Evolutionary conservation across 2,888 invertebrate species (phyloP).

Genomic region (Rugalucina vietnamica): DNA sequence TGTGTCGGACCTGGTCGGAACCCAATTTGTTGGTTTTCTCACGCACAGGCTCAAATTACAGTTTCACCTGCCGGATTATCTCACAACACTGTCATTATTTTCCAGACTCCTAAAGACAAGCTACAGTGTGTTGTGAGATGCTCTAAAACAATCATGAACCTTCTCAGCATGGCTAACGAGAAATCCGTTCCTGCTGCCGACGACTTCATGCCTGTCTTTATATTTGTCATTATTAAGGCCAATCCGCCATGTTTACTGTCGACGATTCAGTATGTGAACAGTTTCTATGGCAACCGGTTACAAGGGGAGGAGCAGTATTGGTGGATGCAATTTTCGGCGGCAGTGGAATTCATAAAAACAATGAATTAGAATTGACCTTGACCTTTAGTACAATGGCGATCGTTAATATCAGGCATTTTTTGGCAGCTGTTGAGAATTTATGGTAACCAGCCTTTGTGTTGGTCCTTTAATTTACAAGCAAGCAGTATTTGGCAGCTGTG

Average conservation of each 20-base stretch:
- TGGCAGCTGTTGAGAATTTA: background rate
- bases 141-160: constrained; percentile 96
- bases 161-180: constrained; percentile 91
- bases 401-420: background rate
- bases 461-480: too few relatives aligned
- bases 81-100: too few relatives aligned
- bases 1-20: too few relatives aligned
- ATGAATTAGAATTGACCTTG: constrained; percentile 89
- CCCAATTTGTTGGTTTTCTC: too few relatives aligned
- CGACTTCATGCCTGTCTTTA: constrained; percentile 97
- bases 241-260: constrained; percentile 97
- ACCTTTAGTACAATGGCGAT: background rate
- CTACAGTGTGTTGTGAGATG: constrained; percentile 93
- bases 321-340: constrained; percentile 99
- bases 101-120: constrained; percentile 93
- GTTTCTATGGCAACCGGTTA: constrained; percentile 93
- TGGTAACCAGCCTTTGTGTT: background rate
- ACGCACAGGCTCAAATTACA: too few relatives aligned
- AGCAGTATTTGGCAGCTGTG: too few relatives aligned
- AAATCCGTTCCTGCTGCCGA: constrained; percentile 93
- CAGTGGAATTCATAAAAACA: constrained; percentile 98
- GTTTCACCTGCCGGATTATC: too few relatives aligned
- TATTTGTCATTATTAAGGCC: constrained; percentile 98
- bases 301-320: constrained; percentile 97
- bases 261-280: constrained; percentile 97